Percentiles rank a stretch among this genome's conserved stretches.
These are phyloP conservation scores for Rhabdornis inornatus DNA, from an alignment of 2,113 vertebrate species.

Conservation along the genomic window DNA sequence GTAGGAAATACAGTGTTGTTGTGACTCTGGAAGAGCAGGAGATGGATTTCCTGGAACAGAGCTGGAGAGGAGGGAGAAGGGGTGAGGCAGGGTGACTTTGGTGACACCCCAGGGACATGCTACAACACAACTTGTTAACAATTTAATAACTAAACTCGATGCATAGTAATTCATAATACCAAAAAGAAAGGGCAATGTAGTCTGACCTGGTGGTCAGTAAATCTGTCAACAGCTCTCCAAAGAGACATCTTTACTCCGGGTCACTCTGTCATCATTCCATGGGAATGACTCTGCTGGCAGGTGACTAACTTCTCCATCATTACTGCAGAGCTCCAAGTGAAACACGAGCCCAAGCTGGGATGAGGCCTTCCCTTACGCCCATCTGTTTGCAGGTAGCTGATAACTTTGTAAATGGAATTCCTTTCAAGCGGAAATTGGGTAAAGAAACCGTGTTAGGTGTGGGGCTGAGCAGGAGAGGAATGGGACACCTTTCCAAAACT, in stretches of 20 bases:
- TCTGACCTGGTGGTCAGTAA: conserved; percentile 10
- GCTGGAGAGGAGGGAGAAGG: neutral
- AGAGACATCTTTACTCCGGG: neutral
- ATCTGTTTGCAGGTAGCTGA: neutral
- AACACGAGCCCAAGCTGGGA: neutral
- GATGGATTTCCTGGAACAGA: neutral
- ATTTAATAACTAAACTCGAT: neutral
- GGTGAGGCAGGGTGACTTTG: neutral
- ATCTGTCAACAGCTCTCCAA: conserved; percentile 20
- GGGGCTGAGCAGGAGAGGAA: neutral
- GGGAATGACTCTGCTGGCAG: neutral
- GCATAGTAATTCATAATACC: neutral
- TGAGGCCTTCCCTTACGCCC: neutral
- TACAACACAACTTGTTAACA: neutral
- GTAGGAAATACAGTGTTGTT: neutral
- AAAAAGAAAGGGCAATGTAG: neutral
- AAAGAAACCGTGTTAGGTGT: neutral
- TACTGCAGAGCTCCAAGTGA: neutral
- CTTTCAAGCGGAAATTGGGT: neutral
- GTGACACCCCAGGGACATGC: neutral
- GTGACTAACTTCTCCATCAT: conserved; percentile 25
- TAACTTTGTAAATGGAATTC: neutral
- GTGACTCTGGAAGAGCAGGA: neutral
- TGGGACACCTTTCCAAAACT: neutral
- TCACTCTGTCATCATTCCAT: neutral